phyloP scores from a whole-genome alignment of 2,113 vertebrate genomes.

The Heterotilapia buettikoferi region DNA sequence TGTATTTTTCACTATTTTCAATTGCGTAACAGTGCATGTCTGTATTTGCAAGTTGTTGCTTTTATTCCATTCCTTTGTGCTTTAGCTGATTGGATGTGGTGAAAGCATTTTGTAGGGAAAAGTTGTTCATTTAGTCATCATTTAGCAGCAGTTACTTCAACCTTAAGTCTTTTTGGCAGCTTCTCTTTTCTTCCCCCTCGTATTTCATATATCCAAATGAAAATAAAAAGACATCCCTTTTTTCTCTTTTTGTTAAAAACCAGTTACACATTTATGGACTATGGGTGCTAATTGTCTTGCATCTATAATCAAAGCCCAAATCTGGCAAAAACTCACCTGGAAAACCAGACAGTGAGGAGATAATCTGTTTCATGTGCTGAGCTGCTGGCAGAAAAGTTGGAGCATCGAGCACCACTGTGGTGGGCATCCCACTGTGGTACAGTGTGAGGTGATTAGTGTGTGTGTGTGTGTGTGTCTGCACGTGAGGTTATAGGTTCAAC shows the following conservation, averaged over 20 bases:
- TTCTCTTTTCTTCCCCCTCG: neutral
- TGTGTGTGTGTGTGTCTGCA: neutral
- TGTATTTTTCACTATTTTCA: neutral
- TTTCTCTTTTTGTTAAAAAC: neutral
- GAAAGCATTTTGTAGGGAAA: neutral
- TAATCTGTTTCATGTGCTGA: slow-evolving; percentile 41
- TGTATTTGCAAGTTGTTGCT: neutral
- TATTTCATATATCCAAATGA: neutral
- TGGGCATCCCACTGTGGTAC: neutral
- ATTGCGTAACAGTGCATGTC: neutral
- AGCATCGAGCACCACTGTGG: neutral
- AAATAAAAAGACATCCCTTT: neutral
- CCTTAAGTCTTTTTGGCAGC: neutral
- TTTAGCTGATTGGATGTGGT: neutral
- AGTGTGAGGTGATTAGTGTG: neutral
- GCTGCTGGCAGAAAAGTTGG: neutral
- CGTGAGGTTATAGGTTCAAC: neutral
- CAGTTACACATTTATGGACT: neutral
- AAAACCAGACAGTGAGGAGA: neutral
- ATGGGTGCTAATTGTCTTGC: neutral
- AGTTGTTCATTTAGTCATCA: neutral
- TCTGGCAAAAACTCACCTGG: neutral
- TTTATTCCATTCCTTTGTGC: neutral
- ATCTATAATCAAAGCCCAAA: neutral
- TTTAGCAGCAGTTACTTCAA: neutral